phyloP scores from a whole-genome alignment of 2,888 invertebrate genomes.

The Actias luna region DNA sequence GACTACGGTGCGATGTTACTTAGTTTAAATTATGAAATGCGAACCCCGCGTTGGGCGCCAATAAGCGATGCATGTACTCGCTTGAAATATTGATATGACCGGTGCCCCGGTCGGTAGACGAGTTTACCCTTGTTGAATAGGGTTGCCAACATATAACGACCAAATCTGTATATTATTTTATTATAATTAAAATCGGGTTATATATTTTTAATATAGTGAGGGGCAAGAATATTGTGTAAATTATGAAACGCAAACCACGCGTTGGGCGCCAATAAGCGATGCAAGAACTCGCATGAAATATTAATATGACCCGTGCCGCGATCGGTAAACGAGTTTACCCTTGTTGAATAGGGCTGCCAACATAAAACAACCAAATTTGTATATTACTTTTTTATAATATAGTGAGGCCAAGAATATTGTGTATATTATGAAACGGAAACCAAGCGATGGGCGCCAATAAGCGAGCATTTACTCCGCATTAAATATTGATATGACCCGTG shows the following conservation, averaged over 20 bases:
- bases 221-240: too few species aligned
- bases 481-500: slow-evolving; percentile 15
- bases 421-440: slow-evolving; percentile 6
- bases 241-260: slow-evolving; percentile 9
- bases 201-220: too few species aligned
- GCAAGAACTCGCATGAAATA: slow-evolving; percentile 17
- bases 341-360: background rate
- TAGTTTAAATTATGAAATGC: slow-evolving; percentile 10
- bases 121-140: background rate
- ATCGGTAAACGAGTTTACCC: background rate
- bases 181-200: too few species aligned
- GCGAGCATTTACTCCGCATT: slow-evolving; percentile 15
- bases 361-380: background rate
- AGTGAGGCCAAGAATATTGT: too few species aligned
- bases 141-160: background rate
- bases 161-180: background rate
- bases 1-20: background rate
- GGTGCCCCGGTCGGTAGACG: background rate
- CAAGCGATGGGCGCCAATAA: slow-evolving; percentile 18
- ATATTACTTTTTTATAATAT: too few species aligned
- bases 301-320: slow-evolving; percentile 11
- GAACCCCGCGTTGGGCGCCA: slow-evolving; percentile 16
- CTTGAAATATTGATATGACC: slow-evolving; percentile 17
- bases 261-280: slow-evolving; percentile 19
- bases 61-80: slow-evolving; percentile 18